Conservation (phyloP, 2,888 invertebrate species). For the Drosophila demipolita region DNA sequence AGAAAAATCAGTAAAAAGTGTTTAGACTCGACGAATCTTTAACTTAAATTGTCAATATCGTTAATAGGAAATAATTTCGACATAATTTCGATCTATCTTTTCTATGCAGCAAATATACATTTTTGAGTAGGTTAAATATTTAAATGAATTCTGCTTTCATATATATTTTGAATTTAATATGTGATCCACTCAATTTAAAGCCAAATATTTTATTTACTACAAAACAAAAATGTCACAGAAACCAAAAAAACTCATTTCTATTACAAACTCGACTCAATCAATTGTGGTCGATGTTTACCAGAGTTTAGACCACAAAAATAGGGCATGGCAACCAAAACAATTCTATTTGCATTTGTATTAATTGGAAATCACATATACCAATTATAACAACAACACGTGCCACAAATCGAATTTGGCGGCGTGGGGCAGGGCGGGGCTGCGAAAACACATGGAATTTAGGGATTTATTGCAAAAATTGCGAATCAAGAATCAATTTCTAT, state of each 20-base stretch:
- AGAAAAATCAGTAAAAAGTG: neutral
- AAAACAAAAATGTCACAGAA: constrained; percentile 1
- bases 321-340: constrained; percentile 21
- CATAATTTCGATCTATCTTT: neutral
- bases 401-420: constrained; percentile 36
- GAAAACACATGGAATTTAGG: neutral
- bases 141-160: neutral
- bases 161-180: neutral
- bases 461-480: constrained; percentile 39
- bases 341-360: constrained; percentile 50
- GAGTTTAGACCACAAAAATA: constrained; percentile 31
- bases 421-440: neutral
- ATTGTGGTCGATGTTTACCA: constrained; percentile 38
- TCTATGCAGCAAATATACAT: neutral
- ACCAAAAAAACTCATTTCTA: constrained; percentile 8
- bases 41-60: neutral
- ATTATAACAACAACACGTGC: constrained; percentile 40
- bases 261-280: constrained; percentile 25
- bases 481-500: constrained; percentile 51
- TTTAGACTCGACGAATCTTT: neutral
- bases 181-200: neutral
- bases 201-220: neutral
- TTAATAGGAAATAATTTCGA: neutral
- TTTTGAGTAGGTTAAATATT: neutral
- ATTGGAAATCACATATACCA: constrained; percentile 58